Percentiles rank a stretch among this genome's conserved stretches.
phyloP scores from a whole-genome alignment of 1,140 invertebrate species.

The Polypedilum vanderplanki region DNA sequence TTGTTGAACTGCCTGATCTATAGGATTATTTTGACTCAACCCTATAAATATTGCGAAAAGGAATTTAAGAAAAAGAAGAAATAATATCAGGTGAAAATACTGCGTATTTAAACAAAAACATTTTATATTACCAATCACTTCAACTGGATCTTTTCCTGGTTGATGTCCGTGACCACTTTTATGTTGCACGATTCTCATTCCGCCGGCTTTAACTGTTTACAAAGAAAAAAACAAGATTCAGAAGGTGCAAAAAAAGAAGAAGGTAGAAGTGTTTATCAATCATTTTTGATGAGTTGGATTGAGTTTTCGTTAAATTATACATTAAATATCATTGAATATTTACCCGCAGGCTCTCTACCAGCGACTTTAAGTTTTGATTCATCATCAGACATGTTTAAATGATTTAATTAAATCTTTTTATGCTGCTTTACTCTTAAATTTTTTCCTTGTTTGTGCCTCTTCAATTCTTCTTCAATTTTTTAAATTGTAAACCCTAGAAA shows the following conservation, averaged over 20 bases:
- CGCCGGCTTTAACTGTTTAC: conserved; percentile 76
- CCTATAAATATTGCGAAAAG: background rate
- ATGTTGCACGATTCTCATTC: conserved; percentile 86
- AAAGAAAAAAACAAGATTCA: conserved; percentile 32
- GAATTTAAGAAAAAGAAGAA: background rate
- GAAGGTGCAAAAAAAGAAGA: conserved; percentile 13
- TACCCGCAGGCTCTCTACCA: background rate
- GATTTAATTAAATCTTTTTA: too few relatives aligned
- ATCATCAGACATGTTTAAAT: conserved; percentile 23
- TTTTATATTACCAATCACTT: conserved; percentile 28
- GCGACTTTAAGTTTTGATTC: background rate
- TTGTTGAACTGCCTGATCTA: background rate
- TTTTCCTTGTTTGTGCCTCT: too few relatives aligned
- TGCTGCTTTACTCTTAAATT: too few relatives aligned
- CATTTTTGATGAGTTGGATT: conserved; percentile 23
- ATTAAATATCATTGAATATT: background rate
- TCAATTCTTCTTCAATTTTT: too few relatives aligned
- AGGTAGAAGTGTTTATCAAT: background rate
- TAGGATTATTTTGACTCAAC: background rate
- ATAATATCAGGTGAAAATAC: background rate
- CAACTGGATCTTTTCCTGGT: conserved; percentile 51
- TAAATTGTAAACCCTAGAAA: too few relatives aligned
- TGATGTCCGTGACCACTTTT: conserved; percentile 60
- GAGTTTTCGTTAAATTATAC: background rate
- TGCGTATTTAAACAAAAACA: too few relatives aligned